These are phyloP conservation scores for Melanocharis versteri DNA, from an alignment of 2,113 vertebrate genomes.

Conservation along the genomic window DNA sequence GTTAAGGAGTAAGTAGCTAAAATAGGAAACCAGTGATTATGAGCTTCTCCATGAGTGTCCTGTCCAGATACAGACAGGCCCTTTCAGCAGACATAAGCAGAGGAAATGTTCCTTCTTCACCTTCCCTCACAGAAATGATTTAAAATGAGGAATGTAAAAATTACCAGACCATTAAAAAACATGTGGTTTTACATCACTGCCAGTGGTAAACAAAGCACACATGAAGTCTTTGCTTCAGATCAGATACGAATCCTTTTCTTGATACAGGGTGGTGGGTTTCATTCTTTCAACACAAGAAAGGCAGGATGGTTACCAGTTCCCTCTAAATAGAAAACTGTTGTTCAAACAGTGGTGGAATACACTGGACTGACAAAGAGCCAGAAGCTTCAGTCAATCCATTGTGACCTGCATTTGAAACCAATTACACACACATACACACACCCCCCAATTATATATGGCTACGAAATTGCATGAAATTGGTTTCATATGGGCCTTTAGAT, in stretches of 20 bases:
- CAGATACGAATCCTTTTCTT: slow-evolving; percentile 1
- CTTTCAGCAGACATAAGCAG: not conserved
- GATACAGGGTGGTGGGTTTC: not conserved
- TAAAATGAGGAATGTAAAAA: not conserved
- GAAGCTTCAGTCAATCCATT: not conserved
- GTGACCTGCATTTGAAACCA: slow-evolving; percentile 69
- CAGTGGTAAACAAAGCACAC: not conserved
- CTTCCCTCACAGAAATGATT: not conserved
- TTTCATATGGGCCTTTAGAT: slow-evolving; percentile 66
- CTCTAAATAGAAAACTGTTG: slow-evolving; percentile 38
- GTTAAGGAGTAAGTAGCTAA: not conserved
- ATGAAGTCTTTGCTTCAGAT: not conserved
- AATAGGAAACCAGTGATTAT: not conserved
- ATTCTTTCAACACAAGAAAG: slow-evolving; percentile 7
- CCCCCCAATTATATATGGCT: slow-evolving; percentile 43
- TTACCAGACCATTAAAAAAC: not conserved
- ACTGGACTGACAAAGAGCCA: slow-evolving; percentile 18
- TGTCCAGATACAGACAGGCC: not conserved
- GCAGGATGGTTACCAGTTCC: slow-evolving; percentile 12
- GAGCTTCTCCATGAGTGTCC: not conserved
- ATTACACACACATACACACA: slow-evolving; percentile 31
- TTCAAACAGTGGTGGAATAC: slow-evolving; percentile 32
- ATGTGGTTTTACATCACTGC: not conserved
- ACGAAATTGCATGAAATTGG: slow-evolving; percentile 64
- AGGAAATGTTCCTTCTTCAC: not conserved